Evolutionary conservation across 2,888 invertebrate species (phyloP).

Genomic region (Melanophora roralis): DNA sequence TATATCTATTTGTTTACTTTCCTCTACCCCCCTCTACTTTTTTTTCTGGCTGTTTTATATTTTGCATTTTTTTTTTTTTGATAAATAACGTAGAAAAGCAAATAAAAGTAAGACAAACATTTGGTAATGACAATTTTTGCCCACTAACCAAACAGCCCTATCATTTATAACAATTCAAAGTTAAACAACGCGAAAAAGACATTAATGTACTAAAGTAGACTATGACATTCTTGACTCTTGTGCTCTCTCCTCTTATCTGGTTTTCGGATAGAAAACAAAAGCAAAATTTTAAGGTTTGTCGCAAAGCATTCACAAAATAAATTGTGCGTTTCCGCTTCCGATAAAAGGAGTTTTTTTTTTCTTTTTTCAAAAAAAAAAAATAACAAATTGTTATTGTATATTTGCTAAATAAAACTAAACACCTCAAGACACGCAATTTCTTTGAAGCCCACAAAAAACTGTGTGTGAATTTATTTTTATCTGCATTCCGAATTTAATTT

Average conservation of each 20-base stretch:
- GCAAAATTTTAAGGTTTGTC: slow-evolving; percentile 14
- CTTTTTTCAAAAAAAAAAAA: not conserved
- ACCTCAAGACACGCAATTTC: slow-evolving; percentile 50
- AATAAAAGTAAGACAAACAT: not conserved
- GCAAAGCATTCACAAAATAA: slow-evolving; percentile 38
- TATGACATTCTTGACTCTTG: not conserved
- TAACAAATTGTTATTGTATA: slow-evolving; percentile 48
- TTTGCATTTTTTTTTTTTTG: slow-evolving; percentile 5
- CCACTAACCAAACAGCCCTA: not conserved
- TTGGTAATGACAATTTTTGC: slow-evolving; percentile 20
- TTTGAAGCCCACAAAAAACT: not conserved
- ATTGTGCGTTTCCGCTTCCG: slow-evolving; percentile 64
- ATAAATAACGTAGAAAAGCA: slow-evolving; percentile 27
- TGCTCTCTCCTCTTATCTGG: not conserved
- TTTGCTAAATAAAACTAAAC: slow-evolving; percentile 37
- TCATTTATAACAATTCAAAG: slow-evolving; percentile 23
- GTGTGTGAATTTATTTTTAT: not conserved
- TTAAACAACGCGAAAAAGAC: not conserved
- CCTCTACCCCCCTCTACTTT: not conserved
- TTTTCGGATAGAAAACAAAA: not conserved
- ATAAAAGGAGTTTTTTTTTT: slow-evolving; percentile 4
- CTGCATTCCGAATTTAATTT: not conserved
- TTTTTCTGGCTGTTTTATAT: too few species aligned
- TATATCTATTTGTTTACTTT: slow-evolving; percentile 16
- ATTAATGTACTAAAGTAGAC: slow-evolving; percentile 5